Evolutionary conservation across 2,888 invertebrate genomes (phyloP), one percentile per base, ranked within the genome.

Genomic region (Lacanobia oleracea): DNA sequence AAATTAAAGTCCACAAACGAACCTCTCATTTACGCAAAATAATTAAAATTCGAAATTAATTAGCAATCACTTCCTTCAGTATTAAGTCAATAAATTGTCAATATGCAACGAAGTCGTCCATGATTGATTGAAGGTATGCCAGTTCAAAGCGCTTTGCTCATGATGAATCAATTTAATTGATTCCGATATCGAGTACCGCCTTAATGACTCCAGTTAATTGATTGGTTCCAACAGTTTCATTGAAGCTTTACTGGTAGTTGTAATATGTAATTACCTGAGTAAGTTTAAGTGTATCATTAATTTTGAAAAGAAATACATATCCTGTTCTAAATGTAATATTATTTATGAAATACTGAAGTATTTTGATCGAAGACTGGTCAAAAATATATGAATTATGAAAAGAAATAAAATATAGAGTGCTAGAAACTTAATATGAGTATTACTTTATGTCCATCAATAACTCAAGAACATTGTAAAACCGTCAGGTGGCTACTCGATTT

Each of bases 401-500:
- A n/a, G n/a, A n/a, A n/a, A n/a, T 72, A 62, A 72, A 72, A 56
- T 21, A 51, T n/a, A 10, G 8, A 51, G 57, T 73, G n/a, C 40
- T 63, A 16, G 59, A 40, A 72, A 53, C 40, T 43, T 21, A 62
- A 33, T 33, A 63, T 23, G 40, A 45, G 40, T 61, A 56, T 51
- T 51, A 45, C 56, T 72, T 73, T 66, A 57, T 33, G 45, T 9
- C 2, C 70, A 59, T 33, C 69, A 54, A 76, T 68, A 76, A 74
- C 50, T 77, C 71, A 75, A 18, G 50, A 73, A 27, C 61, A 23
- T 21, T 65, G 40, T 77, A 59, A 65, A 59, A 14, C 43, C 43
- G 79, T 79, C 74, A 67, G 37, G 75, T 48, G 75, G 64, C 50
- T 65, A 74, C 67, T 77, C 66, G 57, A 81, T 62, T 23, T 33